Conservation (phyloP, 2,888 invertebrate species). For the Gandaritis pyraliata region DNA sequence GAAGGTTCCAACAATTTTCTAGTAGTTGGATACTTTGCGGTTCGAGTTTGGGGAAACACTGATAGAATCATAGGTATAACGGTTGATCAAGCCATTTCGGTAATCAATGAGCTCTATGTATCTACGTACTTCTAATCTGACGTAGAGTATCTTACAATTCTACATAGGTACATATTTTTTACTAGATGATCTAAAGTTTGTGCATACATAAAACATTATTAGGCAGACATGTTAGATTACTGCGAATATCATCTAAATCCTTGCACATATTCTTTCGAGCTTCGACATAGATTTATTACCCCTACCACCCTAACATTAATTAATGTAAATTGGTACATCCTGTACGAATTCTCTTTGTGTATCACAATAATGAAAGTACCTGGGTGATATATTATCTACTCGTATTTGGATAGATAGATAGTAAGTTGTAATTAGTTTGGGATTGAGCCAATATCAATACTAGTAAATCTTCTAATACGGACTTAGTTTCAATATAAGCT, state of each 20-base stretch:
- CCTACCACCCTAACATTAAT: conserved; percentile 14
- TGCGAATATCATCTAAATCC: conserved; percentile 4
- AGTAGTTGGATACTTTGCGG: too few relatives aligned
- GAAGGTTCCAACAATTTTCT: too few relatives aligned
- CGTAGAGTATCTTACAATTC: too few relatives aligned
- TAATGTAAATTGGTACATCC: conserved; percentile 20
- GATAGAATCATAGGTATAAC: too few relatives aligned
- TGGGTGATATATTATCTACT: conserved; percentile 25
- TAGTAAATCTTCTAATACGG: conserved; percentile 26
- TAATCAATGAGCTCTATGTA: too few relatives aligned
- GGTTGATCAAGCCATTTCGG: too few relatives aligned
- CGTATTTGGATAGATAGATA: conserved; percentile 35
- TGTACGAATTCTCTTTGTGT: conserved; percentile 21
- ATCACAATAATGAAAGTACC: conserved; percentile 25
- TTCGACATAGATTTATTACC: conserved; percentile 16
- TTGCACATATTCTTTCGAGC: conserved; percentile 14
- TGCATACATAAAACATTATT: too few relatives aligned
- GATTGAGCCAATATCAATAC: conserved; percentile 37
- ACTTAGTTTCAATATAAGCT: conserved; percentile 26
- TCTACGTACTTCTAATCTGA: too few relatives aligned
- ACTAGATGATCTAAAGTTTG: too few relatives aligned
- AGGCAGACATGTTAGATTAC: conserved; percentile 5
- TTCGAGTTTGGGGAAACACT: too few relatives aligned
- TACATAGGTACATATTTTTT: too few relatives aligned
- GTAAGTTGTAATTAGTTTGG: conserved; percentile 40